phyloP scores from a whole-genome alignment of 2,888 invertebrate genomes.

The Eilema sororculum region DNA sequence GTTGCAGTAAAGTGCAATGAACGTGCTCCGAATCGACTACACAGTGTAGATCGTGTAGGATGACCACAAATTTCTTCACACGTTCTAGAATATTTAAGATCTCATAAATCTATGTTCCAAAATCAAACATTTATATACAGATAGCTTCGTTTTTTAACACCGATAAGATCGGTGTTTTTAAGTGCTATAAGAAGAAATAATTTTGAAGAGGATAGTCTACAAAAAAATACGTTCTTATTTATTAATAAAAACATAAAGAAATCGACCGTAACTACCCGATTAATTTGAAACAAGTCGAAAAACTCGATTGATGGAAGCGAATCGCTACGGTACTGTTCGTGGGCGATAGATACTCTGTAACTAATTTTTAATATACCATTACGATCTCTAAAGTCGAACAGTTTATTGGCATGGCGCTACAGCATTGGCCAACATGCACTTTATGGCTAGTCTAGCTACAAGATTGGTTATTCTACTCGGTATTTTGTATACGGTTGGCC shows the following conservation, averaged over 20 bases:
- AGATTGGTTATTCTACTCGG: conserved; percentile 16
- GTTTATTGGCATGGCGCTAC: conserved; percentile 27
- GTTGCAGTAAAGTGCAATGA: conserved; percentile 58
- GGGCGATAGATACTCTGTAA: conserved; percentile 25
- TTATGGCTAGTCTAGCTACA: conserved; percentile 16
- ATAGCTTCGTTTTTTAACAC: neutral
- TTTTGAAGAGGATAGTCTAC: conserved; percentile 1
- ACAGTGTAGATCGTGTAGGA: conserved; percentile 36
- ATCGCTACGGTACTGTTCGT: conserved; percentile 24
- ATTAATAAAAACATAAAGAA: conserved; percentile 11
- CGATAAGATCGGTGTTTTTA: neutral
- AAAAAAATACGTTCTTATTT: conserved; percentile 1
- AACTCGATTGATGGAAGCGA: conserved; percentile 26
- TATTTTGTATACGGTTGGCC: conserved; percentile 10
- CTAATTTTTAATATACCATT: conserved; percentile 31
- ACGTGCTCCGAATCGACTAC: conserved; percentile 52
- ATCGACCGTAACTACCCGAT: conserved; percentile 18
- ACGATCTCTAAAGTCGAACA: conserved; percentile 25
- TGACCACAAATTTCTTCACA: conserved; percentile 24
- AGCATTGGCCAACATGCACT: conserved; percentile 24
- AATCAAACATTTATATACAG: neutral
- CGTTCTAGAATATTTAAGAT: neutral
- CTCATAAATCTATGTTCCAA: neutral
- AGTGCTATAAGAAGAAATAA: neutral
- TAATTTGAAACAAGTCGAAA: conserved; percentile 20